Evolutionary conservation across 2,888 invertebrate species (phyloP), one percentile per base, ranked within the genome.

Genomic region (Phaonia tiefii): DNA sequence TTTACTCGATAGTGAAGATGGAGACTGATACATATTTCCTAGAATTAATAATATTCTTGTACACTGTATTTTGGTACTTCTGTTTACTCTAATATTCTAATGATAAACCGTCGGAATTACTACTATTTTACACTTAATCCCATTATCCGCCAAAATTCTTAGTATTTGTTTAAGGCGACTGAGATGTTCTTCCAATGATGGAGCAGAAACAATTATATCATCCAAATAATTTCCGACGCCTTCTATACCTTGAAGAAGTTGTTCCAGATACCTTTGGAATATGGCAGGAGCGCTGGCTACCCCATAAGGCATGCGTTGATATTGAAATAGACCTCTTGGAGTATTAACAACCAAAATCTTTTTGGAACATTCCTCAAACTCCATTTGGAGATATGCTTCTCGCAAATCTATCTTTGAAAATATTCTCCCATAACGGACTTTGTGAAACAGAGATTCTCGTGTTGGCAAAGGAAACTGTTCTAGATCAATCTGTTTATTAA

Each of bases 291-390:
- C 86, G 15, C 89, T 89, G 4, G 86, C 85, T 13, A 89, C 86
- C 13, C 90, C 90, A 84, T 87, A 89, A 1, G 88, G 87, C 39
- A 90, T 75, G 22, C 89, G 84, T 42, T 87, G 86, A 39, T 87
- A 86, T 56, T 82, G 83, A 76, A 84, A 91, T 3, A 90, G 46
- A 0, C 90, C 89, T 51, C 86, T 86, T 17, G 88, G 88, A 1
- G 89, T 89, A 75, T 83, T 88, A 39, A 90, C 5, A 7, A 87
- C 87, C 15, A 87, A 60, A 22, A 86, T 83, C 31, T 86, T 79
- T 70, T 84, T 83, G 79, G 86, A 82, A 63, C 85, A 82, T 2
- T 85, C 84, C 26, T 85, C 83, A 11, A 89, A 78, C 82, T 86
- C 85, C 42, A 88, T 65, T 82, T 89, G 88, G 75, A 89, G 83